phyloP scores from a whole-genome alignment of 1,140 invertebrate genomes.

The Drosophila lowei region DNA sequence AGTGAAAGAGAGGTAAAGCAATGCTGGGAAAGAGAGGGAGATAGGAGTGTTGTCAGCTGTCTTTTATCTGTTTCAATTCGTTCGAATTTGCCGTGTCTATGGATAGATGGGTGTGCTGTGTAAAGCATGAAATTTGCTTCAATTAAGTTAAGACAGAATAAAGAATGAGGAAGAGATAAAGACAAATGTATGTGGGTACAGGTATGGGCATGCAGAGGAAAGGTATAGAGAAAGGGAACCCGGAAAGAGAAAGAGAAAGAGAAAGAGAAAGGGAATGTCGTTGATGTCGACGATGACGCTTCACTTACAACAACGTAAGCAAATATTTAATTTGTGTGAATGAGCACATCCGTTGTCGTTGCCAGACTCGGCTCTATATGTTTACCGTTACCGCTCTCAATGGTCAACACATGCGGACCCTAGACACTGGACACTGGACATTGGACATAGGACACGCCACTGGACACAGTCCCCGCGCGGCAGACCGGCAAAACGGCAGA shows the following conservation, averaged over 20 bases:
- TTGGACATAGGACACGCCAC: too few species aligned
- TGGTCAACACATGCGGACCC: slow-evolving; percentile 18
- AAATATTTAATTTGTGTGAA: slow-evolving; percentile 79
- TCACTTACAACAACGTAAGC: slow-evolving; percentile 53
- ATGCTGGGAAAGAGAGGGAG: too few species aligned
- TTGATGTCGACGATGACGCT: slow-evolving; percentile 40
- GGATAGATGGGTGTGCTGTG: not conserved
- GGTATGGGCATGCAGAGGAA: too few species aligned
- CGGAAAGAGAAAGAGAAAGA: not conserved
- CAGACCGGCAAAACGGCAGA: too few species aligned
- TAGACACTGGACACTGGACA: not conserved
- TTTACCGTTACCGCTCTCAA: slow-evolving; percentile 51
- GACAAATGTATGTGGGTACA: not conserved
- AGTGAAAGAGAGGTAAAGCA: not conserved
- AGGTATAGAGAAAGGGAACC: too few species aligned
- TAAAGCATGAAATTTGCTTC: slow-evolving; percentile 39
- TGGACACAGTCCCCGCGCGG: too few species aligned
- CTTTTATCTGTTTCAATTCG: slow-evolving; percentile 19
- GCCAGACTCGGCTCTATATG: slow-evolving; percentile 6
- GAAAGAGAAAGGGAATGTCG: slow-evolving; percentile 10
- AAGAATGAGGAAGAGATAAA: slow-evolving; percentile 3
- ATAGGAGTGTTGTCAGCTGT: slow-evolving; percentile 14
- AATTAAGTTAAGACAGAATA: slow-evolving; percentile 53
- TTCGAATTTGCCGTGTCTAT: not conserved
- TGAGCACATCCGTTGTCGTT: slow-evolving; percentile 59